phyloP scores from a whole-genome alignment of 2,113 vertebrate species.

The Tiliqua scincoides region DNA sequence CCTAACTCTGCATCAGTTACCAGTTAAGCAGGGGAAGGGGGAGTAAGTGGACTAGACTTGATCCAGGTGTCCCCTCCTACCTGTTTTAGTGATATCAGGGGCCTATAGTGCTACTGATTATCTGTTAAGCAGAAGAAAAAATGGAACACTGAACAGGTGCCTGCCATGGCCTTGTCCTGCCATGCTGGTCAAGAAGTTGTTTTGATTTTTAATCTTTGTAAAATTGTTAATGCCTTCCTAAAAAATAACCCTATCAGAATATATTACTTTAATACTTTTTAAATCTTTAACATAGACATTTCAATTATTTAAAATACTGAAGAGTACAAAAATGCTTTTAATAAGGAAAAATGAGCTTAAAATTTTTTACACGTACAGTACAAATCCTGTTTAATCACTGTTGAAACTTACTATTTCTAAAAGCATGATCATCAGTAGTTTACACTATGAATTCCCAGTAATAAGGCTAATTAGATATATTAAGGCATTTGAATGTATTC shows the following conservation, averaged over 20 bases:
- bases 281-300: background rate
- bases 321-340: slow-evolving; percentile 6
- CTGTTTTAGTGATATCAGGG: background rate
- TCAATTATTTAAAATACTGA: slow-evolving; percentile 12
- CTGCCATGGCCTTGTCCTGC: too few relatives aligned
- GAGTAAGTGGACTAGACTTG: background rate
- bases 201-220: background rate
- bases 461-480: slow-evolving; percentile 38
- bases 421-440: background rate
- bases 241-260: background rate
- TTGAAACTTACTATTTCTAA: background rate
- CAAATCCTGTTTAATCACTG: background rate
- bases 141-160: too few relatives aligned
- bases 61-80: background rate
- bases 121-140: background rate
- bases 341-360: background rate
- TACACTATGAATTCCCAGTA: slow-evolving; percentile 19
- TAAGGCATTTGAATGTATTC: slow-evolving; percentile 35
- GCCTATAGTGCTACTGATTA: background rate
- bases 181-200: background rate
- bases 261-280: background rate
- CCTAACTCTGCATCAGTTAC: background rate
- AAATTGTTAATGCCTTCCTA: background rate
- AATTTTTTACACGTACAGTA: background rate
- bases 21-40: background rate